Conservation (phyloP, 2,888 invertebrate genomes). For the Tridacna gigas region DNA sequence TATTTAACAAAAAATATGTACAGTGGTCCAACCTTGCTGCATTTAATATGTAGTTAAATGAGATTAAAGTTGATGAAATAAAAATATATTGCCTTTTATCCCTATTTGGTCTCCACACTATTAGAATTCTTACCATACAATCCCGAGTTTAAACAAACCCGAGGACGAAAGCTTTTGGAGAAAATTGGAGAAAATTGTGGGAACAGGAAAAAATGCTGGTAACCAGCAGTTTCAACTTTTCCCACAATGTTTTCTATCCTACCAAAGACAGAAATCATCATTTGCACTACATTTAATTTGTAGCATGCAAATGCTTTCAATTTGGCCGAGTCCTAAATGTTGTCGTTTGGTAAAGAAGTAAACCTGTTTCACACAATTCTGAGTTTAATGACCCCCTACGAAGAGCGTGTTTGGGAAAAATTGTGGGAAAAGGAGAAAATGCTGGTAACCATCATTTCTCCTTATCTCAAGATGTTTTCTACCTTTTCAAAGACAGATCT, state of each 20-base stretch:
- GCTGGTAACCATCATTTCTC: too few relatives aligned
- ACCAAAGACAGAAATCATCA: too few relatives aligned
- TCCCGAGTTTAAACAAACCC: not conserved
- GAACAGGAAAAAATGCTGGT: not conserved
- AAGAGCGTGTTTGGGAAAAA: too few relatives aligned
- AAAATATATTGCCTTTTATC: not conserved
- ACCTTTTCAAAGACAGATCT: too few relatives aligned
- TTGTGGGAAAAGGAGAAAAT: too few relatives aligned
- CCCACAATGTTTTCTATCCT: too few relatives aligned
- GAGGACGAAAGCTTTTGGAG: not conserved
- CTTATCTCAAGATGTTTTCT: too few relatives aligned
- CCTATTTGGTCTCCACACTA: too few relatives aligned
- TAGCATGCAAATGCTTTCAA: not conserved
- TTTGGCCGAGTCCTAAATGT: not conserved
- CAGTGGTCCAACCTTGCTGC: slow-evolving; percentile 24
- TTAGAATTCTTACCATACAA: not conserved
- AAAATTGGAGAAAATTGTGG: not conserved
- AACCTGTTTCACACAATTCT: too few relatives aligned
- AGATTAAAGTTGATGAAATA: slow-evolving; percentile 35
- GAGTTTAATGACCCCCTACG: too few relatives aligned
- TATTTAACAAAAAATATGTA: slow-evolving; percentile 30
- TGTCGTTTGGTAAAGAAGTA: not conserved
- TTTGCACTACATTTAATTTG: too few relatives aligned
- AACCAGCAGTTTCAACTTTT: not conserved
- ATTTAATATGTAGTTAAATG: slow-evolving; percentile 35